phyloP scores from a whole-genome alignment of 2,113 vertebrate species.

The Dryoscopus gambensis region DNA sequence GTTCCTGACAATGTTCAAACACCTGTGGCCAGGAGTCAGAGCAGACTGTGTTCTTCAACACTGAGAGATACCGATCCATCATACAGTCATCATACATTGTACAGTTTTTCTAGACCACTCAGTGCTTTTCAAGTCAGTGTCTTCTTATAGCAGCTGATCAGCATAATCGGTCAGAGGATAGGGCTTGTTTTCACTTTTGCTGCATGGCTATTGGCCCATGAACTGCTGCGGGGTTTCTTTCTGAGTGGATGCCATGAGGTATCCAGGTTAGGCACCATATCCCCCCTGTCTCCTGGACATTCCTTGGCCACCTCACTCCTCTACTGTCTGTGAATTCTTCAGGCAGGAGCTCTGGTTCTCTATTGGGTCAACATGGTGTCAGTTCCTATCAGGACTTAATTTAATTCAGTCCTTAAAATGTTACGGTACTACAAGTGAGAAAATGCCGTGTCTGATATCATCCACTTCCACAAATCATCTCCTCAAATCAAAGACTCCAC shows the following conservation, averaged over 20 bases:
- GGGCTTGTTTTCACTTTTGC: background rate
- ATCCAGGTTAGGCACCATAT: background rate
- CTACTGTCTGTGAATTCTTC: background rate
- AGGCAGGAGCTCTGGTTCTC: background rate
- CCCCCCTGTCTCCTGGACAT: background rate
- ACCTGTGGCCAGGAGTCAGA: background rate
- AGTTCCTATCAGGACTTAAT: background rate
- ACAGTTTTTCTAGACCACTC: background rate
- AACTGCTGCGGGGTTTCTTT: background rate
- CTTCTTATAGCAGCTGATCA: background rate
- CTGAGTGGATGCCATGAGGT: background rate
- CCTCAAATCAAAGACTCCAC: background rate
- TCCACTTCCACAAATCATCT: background rate
- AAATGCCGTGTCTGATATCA: background rate
- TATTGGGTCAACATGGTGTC: background rate
- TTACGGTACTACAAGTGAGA: background rate
- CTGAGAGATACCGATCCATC: background rate
- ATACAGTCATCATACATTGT: fast-evolving
- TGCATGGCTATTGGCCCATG: background rate
- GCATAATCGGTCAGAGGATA: background rate
- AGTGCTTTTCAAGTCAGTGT: background rate
- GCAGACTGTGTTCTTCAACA: background rate
- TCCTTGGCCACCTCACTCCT: background rate
- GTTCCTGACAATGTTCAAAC: background rate
- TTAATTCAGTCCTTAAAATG: background rate